phyloP scores from a whole-genome alignment of 2,797 vertebrate genomes.

The Psittacula derbiana region DNA sequence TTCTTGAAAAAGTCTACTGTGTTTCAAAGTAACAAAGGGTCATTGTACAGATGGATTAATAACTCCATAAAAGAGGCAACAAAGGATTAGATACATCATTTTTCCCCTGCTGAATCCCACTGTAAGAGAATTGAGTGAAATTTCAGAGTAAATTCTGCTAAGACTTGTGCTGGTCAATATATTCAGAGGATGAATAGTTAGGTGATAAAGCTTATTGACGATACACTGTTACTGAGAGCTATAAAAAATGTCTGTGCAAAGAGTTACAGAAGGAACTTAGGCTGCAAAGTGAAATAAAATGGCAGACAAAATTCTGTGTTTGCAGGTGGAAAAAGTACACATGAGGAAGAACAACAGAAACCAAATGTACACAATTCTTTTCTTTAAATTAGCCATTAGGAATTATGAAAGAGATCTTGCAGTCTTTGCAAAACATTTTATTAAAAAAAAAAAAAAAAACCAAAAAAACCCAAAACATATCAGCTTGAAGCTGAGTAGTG shows the following conservation, averaged over 20 bases:
- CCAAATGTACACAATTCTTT: neutral
- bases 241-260: neutral
- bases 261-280: neutral
- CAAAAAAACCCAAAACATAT: neutral
- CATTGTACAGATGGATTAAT: neutral
- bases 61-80: neutral
- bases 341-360: neutral
- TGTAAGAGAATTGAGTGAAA: neutral
- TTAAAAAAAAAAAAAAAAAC: neutral
- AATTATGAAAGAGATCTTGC: neutral
- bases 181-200: neutral
- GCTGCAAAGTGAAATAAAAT: neutral
- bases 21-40: neutral
- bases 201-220: neutral
- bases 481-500: neutral
- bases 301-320: neutral
- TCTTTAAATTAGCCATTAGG: neutral
- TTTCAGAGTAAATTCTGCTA: neutral
- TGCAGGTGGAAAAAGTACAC: neutral
- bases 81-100: neutral
- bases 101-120: neutral
- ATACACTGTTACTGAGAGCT: neutral
- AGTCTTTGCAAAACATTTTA: neutral
- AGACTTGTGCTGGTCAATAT: neutral
- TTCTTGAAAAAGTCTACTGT: neutral